Evolutionary conservation across 1,140 invertebrate genomes (phyloP), one percentile per base, ranked within the genome.

Genomic region (Aphidius ervi): DNA sequence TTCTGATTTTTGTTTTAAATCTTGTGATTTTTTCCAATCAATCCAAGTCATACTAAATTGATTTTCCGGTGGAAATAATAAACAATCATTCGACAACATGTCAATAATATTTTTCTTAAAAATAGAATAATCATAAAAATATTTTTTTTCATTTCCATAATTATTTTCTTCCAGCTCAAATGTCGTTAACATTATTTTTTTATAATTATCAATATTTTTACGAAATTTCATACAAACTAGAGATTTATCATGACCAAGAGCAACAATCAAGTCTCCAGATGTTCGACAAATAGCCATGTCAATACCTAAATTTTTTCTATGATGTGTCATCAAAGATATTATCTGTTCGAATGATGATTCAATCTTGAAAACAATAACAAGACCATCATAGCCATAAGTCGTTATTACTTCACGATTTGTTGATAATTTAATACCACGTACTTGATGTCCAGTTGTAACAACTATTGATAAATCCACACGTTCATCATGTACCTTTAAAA

Each of bases 191-290:
- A 46, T 31, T 7, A 42, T 23, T 56, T 3, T 37, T 43, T 48
- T 43, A 9, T 49, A 9, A 9, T 58, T 31, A 23, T n/a, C 46
- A 40, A 23, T 6, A 6, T 39, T 8, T 31, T 31, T 31, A 31
- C 23, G 23, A 5, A 50, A 53, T 62, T 60, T 68, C 23, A 66
- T 55, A 6, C 68, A 68, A 2, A 76, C 49, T 9, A 80, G 46
- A 1, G 72, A 73, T 5, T 77, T 76, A 64, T 78, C 60, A 7
- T 57, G 31, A 4, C 77, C 76, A 6, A 79, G 53, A 8, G 63
- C 63, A 39, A 78, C 57, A 1, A 71, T 6, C 31, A 65, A 4
- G 37, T 74, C 63, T 8, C 68, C 70, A 0, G 56, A 42, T 9
- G 40, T 31, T 16, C 65, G 72, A 7, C 65, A 43, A 8, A 77